A percentile compares a stretch with the other conserved stretches of the same genome.
Evolutionary conservation across 2,797 vertebrate genomes (phyloP).

Genomic region (Sebastes paucispinis): DNA sequence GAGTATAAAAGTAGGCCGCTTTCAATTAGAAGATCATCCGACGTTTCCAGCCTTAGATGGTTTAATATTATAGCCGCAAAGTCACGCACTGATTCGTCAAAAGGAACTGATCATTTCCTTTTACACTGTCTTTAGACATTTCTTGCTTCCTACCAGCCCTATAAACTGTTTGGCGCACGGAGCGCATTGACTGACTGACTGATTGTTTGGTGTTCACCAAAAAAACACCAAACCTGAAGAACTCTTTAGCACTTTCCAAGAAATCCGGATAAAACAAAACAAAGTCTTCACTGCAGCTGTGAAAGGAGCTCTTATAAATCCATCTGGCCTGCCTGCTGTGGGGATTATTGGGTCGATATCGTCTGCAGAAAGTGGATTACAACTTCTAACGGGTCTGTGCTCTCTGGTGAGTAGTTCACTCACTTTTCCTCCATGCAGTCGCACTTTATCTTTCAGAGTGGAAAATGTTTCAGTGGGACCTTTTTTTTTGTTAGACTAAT

Average conservation of each 20-base stretch:
- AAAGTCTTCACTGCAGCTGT: conserved; percentile 12
- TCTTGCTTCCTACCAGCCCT: conserved; percentile 61
- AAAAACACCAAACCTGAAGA: conserved; percentile 48
- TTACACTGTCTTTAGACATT: conserved; percentile 82
- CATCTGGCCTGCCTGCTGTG: conserved; percentile 63
- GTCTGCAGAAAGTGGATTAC: conserved; percentile 77
- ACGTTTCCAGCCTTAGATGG: conserved; percentile 61
- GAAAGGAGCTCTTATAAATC: conserved; percentile 45
- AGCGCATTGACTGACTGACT: conserved; percentile 34
- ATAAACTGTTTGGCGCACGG: conserved; percentile 47
- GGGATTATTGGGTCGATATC: conserved; percentile 76
- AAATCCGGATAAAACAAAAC: conserved; percentile 46
- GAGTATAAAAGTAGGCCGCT: conserved; percentile 32
- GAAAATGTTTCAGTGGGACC: conserved; percentile 18
- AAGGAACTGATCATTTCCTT: conserved; percentile 73
- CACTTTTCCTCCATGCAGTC: not conserved
- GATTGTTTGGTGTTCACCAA: conserved; percentile 9
- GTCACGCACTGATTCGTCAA: conserved; percentile 84
- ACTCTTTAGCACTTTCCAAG: conserved; percentile 36
- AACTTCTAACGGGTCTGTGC: conserved; percentile 46
- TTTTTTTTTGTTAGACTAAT: not conserved
- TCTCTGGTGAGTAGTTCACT: conserved; percentile 72
- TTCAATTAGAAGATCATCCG: conserved; percentile 50
- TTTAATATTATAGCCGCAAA: conserved; percentile 79
- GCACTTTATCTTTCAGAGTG: not conserved